Evolutionary conservation across 2,113 vertebrate genomes (phyloP), one percentile per base, ranked within the genome.

Genomic region (Tyrannus savana): DNA sequence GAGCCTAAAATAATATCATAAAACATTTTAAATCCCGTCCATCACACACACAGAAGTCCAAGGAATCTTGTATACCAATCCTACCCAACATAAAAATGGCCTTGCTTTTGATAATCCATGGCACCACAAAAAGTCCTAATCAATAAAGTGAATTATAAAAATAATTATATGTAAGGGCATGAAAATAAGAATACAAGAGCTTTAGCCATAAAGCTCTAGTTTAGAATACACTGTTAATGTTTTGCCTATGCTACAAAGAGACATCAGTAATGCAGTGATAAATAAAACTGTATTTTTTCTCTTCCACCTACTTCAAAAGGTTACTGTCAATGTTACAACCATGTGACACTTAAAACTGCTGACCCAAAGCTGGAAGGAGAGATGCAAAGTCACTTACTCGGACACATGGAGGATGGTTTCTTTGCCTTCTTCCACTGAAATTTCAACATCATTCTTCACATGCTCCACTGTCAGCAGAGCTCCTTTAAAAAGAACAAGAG

Each of bases 391-490:
- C 78, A 98, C 99, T 98, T 96, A 99, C 99, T 99, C 99, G 5
- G 99, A 99, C 91, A 99, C 98, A 24, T 80, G 98, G 85, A 99
- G 99, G 83, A 95, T 95, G 78, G 98, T 99, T 98, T 99, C 99
- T 95, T 98, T 99, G 93, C 99, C 99, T 97, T 99, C 98, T 94
- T 99, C 98, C 95, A 99, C 98, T 23, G 98, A 98, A 88, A 99
- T 97, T 85, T 97, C 96, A 91, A 99, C 96, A n/a, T 96, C 97
- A 87, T 96, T 97, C 96, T 99, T 99, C 94, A 99, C 98, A 7
- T 99, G 98, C 93, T 99, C 99, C 59, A 99, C 98, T 0, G 98
- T 98, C 97, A 99, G 96, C 84, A 99, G 97, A 22, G 98, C 98
- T 87, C 98, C 99, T 99, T 95, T 30, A 75, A 87, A 88, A 64